Percentiles rank a stretch among this genome's conserved stretches.
Conservation (phyloP, 1,140 invertebrate species). For the Solenopsis invicta region DNA sequence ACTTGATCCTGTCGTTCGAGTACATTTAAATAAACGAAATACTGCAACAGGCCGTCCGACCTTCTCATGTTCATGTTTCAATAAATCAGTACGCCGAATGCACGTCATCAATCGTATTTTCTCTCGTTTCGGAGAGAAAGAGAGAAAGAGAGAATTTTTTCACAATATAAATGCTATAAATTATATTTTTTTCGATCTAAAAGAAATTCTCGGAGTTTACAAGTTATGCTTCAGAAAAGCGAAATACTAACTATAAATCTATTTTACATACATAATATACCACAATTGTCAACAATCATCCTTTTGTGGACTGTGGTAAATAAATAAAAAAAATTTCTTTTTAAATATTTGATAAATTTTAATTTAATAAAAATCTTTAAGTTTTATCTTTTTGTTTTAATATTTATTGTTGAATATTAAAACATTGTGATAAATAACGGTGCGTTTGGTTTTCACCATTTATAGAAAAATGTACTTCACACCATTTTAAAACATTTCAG, state of each 20-base stretch:
- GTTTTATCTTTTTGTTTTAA: neutral
- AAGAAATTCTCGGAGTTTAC: neutral
- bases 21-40: neutral
- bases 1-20: neutral
- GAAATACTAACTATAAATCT: neutral
- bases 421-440: neutral
- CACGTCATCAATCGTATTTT: neutral
- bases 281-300: neutral
- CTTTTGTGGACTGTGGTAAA: neutral
- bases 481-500: neutral
- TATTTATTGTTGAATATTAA: neutral
- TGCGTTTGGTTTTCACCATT: neutral
- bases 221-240: neutral
- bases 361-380: neutral
- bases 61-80: constrained; percentile 4
- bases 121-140: neutral
- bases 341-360: neutral
- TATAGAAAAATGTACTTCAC: neutral
- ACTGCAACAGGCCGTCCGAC: neutral
- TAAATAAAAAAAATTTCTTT: neutral
- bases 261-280: neutral
- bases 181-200: neutral
- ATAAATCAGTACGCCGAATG: neutral
- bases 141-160: neutral
- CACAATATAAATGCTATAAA: neutral